These are phyloP conservation scores for Drosophila parabipectinata DNA, from an alignment of 1,140 invertebrate species.

Conservation along the genomic window DNA sequence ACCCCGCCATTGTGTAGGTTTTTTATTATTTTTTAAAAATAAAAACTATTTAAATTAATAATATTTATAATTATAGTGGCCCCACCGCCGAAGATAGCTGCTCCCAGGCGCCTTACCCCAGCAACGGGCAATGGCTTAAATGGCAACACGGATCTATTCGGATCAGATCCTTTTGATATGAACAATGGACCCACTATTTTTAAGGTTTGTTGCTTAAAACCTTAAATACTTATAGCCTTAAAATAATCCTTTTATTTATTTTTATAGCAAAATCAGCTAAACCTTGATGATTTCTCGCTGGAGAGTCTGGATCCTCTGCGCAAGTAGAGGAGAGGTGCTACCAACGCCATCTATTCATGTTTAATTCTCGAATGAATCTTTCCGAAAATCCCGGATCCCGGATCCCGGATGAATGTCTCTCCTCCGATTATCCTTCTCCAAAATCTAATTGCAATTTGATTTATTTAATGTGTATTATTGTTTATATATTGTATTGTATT, in stretches of 20 bases:
- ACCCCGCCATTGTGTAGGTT: slow-evolving; percentile 88
- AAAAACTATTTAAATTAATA: not conserved
- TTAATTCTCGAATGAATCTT: slow-evolving; percentile 38
- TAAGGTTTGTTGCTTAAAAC: slow-evolving; percentile 49
- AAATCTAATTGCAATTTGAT: slow-evolving; percentile 49
- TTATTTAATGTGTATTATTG: slow-evolving; percentile 77
- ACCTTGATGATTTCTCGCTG: slow-evolving; percentile 92
- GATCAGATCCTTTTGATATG: slow-evolving; percentile 87
- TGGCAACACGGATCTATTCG: slow-evolving; percentile 88
- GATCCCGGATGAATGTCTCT: not conserved
- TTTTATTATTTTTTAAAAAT: slow-evolving; percentile 36
- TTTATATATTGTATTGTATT: slow-evolving; percentile 68
- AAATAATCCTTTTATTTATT: not conserved
- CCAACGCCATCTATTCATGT: slow-evolving; percentile 57
- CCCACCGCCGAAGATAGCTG: slow-evolving; percentile 90
- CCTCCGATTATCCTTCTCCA: slow-evolving; percentile 16
- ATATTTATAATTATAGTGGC: slow-evolving; percentile 87
- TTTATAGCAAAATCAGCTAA: slow-evolving; percentile 72
- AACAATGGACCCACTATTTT: slow-evolving; percentile 78
- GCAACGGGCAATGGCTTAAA: slow-evolving; percentile 83
- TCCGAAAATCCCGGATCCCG: slow-evolving; percentile 9
- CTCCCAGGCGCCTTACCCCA: slow-evolving; percentile 79
- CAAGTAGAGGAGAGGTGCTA: slow-evolving; percentile 80
- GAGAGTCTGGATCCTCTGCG: slow-evolving; percentile 92
- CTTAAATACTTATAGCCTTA: not conserved